phyloP scores from a whole-genome alignment of 2,888 invertebrate species.

The Rhingia rostrata region DNA sequence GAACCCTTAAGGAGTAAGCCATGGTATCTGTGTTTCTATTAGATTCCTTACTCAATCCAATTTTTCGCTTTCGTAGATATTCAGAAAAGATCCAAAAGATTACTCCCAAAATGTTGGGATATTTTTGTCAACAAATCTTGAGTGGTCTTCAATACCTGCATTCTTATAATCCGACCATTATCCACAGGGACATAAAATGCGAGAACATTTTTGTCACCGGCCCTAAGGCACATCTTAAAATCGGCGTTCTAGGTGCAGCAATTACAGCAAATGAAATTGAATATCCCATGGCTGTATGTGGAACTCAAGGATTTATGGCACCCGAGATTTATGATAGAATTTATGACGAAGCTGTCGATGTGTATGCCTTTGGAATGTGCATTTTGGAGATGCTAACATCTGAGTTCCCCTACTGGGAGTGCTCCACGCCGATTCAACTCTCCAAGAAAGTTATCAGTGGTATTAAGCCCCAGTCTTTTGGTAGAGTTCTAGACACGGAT shows the following conservation, averaged over 20 bases:
- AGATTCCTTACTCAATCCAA: not conserved
- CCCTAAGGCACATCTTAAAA: slow-evolving; percentile 99
- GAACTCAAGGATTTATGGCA: slow-evolving; percentile 86
- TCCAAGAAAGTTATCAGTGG: slow-evolving; percentile 99
- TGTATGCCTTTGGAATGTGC: slow-evolving; percentile 99
- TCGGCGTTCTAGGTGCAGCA: slow-evolving; percentile 98
- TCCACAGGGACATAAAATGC: slow-evolving; percentile 97
- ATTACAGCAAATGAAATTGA: slow-evolving; percentile 97
- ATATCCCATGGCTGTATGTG: slow-evolving; percentile 98
- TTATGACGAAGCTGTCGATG: slow-evolving; percentile 99
- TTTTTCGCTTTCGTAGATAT: slow-evolving; percentile 86
- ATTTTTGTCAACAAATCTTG: slow-evolving; percentile 99
- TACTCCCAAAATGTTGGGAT: slow-evolving; percentile 98
- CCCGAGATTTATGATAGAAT: slow-evolving; percentile 99
- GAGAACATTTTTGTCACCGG: slow-evolving; percentile 99
- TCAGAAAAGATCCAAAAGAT: slow-evolving; percentile 97
- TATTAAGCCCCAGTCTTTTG: slow-evolving; percentile 96
- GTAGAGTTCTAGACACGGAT: slow-evolving; percentile 96
- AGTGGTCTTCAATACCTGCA: slow-evolving; percentile 98
- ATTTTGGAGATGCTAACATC: slow-evolving; percentile 99
- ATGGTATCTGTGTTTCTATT: not conserved
- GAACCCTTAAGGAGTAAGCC: slow-evolving; percentile 10
- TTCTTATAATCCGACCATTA: slow-evolving; percentile 96
- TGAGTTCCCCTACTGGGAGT: slow-evolving; percentile 99
- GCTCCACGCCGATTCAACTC: slow-evolving; percentile 98